These are phyloP conservation scores for Drosophila ambigua DNA, from an alignment of 1,140 invertebrate genomes.

Conservation along the genomic window DNA sequence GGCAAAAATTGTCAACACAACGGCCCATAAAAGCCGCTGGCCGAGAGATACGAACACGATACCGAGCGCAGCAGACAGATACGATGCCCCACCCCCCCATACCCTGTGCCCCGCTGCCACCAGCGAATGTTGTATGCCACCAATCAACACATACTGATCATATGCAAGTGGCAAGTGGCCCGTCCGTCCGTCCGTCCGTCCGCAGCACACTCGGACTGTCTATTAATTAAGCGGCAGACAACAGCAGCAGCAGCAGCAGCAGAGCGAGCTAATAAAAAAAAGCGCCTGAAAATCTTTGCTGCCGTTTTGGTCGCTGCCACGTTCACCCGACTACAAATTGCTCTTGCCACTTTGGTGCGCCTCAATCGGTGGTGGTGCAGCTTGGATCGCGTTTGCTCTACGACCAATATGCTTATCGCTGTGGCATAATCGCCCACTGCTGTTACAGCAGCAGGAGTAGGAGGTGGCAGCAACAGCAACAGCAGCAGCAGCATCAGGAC, in stretches of 20 bases:
- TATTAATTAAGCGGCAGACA: conserved; percentile 73
- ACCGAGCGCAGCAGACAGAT: conserved; percentile 35
- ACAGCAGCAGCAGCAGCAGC: conserved; percentile 8
- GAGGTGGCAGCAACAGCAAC: conserved; percentile 1
- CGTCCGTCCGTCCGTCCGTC: not conserved
- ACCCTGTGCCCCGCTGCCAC: too few species aligned
- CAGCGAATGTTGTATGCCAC: conserved; percentile 13
- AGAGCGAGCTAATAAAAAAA: conserved; percentile 34
- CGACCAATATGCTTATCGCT: conserved; percentile 75
- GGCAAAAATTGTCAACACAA: conserved; percentile 78
- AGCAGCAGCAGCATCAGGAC: conserved; percentile 10
- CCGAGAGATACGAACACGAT: conserved; percentile 62
- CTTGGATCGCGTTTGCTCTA: conserved; percentile 29
- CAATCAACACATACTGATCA: conserved; percentile 80
- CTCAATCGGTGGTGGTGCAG: conserved; percentile 36
- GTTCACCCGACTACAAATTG: conserved; percentile 78
- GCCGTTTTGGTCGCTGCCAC: conserved; percentile 75
- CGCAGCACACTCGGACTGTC: conserved; percentile 51
- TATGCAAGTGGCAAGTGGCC: conserved; percentile 75
- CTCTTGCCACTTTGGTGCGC: conserved; percentile 76
- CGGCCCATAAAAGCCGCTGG: conserved; percentile 54
- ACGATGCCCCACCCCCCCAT: conserved; percentile 13
- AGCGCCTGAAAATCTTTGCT: conserved; percentile 53
- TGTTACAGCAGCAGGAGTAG: conserved; percentile 10
- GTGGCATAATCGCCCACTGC: conserved; percentile 49